Evolutionary conservation across 2,113 vertebrate species (phyloP).

Genomic region (Cephalopterus ornatus): DNA sequence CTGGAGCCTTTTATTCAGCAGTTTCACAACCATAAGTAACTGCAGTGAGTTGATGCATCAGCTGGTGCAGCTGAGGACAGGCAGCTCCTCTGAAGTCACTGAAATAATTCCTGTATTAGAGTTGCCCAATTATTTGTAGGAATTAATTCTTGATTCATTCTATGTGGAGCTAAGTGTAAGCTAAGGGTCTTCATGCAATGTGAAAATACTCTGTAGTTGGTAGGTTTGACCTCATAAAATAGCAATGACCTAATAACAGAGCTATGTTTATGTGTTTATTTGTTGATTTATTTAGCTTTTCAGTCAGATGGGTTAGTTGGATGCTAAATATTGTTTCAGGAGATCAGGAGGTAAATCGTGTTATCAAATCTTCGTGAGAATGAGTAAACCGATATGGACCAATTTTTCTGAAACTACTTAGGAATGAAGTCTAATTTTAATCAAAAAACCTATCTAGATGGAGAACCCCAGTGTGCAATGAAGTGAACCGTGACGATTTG

Average conservation of each 20-base stretch:
- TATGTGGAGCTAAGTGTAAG: background rate
- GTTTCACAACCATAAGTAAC: background rate
- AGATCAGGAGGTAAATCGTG: background rate
- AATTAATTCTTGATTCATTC: background rate
- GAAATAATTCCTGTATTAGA: background rate
- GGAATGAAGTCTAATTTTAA: background rate
- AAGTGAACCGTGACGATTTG: background rate
- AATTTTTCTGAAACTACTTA: background rate
- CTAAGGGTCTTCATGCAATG: background rate
- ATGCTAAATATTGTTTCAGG: background rate
- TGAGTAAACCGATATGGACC: background rate
- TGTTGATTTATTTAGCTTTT: background rate
- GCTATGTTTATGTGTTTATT: background rate
- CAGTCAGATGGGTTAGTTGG: background rate
- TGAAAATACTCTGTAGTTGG: background rate
- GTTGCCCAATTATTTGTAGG: background rate
- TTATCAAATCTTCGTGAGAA: background rate
- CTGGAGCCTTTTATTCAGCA: background rate
- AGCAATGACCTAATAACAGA: background rate
- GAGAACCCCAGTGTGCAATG: background rate
- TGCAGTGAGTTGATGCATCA: background rate
- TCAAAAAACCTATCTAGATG: background rate
- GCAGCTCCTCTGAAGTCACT: background rate
- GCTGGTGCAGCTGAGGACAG: background rate
- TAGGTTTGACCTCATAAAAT: background rate